Base-by-base conservation (phyloP, 2,113 vertebrate species). In the Tricholaema leucomelas region DNA sequence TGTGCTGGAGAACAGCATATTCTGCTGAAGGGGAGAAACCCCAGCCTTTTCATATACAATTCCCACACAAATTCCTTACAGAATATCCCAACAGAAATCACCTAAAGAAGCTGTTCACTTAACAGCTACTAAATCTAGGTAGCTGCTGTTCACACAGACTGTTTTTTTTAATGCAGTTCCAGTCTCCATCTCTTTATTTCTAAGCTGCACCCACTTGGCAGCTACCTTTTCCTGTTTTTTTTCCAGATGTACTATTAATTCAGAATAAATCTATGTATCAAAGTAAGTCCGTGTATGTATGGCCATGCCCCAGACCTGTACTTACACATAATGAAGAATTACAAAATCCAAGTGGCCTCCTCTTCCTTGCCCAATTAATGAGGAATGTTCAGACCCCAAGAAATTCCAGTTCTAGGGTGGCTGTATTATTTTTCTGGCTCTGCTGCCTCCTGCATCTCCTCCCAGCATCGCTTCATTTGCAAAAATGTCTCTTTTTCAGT, bases 161-260 rank as follows among this genome's bases (percentile, higher is more conserved):
- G 8, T 44, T 74, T 69, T 30, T 40, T 40, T 40, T 15, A 36
- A 42, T 19, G 35, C 33, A 67, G 23, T 48, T 81, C 58, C 60
- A 73, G 4, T 48, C 64, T 19, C 35, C 79, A 58, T 2, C 48
- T 33, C 13, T 77, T 74, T 74, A 42, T 56, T 75, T 65, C 55
- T 71, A 71, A 69, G 20, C 14, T 75, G 42, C 50, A 73, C 12
- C 24, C 73, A 54, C 16, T 74, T 6, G 1, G 31, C 27, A 77
- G 69, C 87, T 90, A 61, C 54, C 73, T 64, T 35, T 70, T 75
- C 85, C 63, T 71, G 23, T 81, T 95, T 72, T 81, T 31, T 58
- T 86, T 81, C 11, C n/a, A 67, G 58, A 38, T 11, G 11, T 11
- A 40, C 23, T 67, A 31, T 24, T 58, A 61, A 63, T 36, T 69